Conservation (phyloP, 1,140 invertebrate species). For the Cataglyphis hispanica region DNA sequence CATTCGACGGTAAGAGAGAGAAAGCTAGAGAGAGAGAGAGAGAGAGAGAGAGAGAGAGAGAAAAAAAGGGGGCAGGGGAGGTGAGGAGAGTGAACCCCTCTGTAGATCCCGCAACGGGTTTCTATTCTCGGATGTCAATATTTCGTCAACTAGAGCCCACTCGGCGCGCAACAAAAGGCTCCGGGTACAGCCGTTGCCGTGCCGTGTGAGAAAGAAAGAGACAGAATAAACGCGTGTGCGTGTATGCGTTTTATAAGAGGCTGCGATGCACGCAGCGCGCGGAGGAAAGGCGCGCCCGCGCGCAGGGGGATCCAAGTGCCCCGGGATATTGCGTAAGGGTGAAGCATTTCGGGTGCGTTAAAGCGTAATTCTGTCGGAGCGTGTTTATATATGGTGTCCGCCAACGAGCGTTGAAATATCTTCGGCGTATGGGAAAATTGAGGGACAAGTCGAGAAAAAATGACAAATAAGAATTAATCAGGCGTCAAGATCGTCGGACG, state of each 20-base stretch:
- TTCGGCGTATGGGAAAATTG: not conserved
- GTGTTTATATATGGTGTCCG: not conserved
- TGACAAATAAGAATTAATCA: not conserved
- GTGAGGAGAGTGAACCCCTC: constrained; percentile 54
- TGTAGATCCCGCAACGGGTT: constrained; percentile 76
- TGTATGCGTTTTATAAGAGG: constrained; percentile 62
- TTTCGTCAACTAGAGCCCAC: constrained; percentile 83
- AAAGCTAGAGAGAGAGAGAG: constrained; percentile 22
- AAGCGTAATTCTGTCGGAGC: constrained; percentile 13
- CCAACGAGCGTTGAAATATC: constrained; percentile 16
- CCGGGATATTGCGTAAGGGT: constrained; percentile 32
- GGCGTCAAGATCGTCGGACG: not conserved
- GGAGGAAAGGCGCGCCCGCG: not conserved
- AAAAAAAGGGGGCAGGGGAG: constrained; percentile 16
- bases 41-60: constrained; percentile 22
- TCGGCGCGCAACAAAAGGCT: constrained; percentile 76
- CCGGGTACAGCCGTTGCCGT: constrained; percentile 67
- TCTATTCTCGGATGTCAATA: constrained; percentile 85
- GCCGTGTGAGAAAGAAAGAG: constrained; percentile 73
- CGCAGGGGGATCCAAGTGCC: constrained; percentile 27
- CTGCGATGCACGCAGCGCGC: constrained; percentile 17
- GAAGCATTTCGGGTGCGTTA: constrained; percentile 32
- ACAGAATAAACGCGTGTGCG: not conserved
- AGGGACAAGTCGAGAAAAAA: not conserved
- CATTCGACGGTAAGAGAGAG: constrained; percentile 6